Percentiles rank a stretch among this genome's conserved stretches.
Conservation (phyloP, 2,113 vertebrate genomes). For the Onychorhynchus coronatus region DNA sequence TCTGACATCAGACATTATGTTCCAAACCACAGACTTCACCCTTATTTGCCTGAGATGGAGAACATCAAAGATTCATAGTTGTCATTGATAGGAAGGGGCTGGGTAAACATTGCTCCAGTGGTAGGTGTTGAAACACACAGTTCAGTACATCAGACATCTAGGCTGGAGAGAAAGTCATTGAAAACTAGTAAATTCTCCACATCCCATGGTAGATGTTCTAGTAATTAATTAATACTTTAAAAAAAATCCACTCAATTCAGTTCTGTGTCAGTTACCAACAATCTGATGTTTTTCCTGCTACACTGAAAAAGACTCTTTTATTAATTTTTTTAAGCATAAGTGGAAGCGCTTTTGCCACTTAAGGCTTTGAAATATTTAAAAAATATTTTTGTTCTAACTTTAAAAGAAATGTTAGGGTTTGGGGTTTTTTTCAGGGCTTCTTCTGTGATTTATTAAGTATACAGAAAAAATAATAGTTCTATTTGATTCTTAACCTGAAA, state of each 20-base stretch:
- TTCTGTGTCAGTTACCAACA: not conserved
- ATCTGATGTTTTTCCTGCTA: not conserved
- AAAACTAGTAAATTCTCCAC: not conserved
- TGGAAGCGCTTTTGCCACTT: not conserved
- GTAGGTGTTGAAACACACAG: not conserved
- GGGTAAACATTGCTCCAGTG: not conserved
- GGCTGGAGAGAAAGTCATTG: not conserved
- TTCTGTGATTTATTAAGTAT: not conserved
- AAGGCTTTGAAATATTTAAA: not conserved
- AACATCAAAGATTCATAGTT: not conserved
- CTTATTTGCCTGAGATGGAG: not conserved
- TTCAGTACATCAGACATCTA: not conserved
- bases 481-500: not conserved
- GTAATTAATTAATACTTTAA: not conserved
- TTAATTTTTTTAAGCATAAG: not conserved
- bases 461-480: not conserved
- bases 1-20: slow-evolving; percentile 1
- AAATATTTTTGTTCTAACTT: not conserved
- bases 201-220: not conserved
- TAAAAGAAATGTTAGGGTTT: not conserved
- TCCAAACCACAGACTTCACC: slow-evolving; percentile 24
- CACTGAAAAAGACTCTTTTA: not conserved
- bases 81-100: not conserved
- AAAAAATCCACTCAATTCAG: not conserved
- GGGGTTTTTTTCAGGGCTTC: not conserved